Base-by-base conservation (phyloP, 2,888 invertebrate genomes). In the Drosophila nr. perissopoda region DNA sequence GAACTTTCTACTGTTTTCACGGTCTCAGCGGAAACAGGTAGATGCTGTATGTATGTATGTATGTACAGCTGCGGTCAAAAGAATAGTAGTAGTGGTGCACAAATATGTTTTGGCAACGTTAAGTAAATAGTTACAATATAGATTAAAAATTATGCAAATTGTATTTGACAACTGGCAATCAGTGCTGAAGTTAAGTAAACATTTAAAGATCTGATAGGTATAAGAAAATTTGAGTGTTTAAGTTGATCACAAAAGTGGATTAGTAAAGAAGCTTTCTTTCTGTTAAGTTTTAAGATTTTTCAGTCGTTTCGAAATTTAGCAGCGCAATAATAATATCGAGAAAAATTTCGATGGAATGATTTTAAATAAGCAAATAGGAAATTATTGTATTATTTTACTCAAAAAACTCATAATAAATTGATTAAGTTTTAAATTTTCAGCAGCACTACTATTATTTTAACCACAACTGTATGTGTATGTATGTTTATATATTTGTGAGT, bases 1-100 rank as follows among this genome's bases (percentile, higher is more conserved):
- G 59, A 75, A 78, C 75, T 75, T 75, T 75, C 75, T 75, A 75
- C 65, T 49, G 29, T 45, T 45, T 13, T 4, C 18, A 49, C 49
- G 33, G 27, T 1, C 10, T n/a, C 53, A 21, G 38, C 48, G 21
- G 52, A 29, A 77, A 58, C 78, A 78, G 66, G 66, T 75, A 64
- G n/a, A 56, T 21, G 18, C 13, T 34, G 48, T 38, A 31, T 27
- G 33, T 53, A 6, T 27, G 33, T 52, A 7, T 34, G 33, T 29
- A 29, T 11, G 33, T 16, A 40, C 16, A 18, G 16, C 45, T 25
- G 45, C 16, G 45, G 45, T 25, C 25, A 45, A 16, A 25, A 45
- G 16, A 25, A 25, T 45, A 25, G 42, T 45, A 25, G 42, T 45
- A 45, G 16, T 45, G 8, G 13, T 21, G 21, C 38, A 25, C 16